Percentiles rank a stretch among this genome's conserved stretches.
Conservation (phyloP, 2,888 invertebrate species). For the Apodemia duryi region DNA sequence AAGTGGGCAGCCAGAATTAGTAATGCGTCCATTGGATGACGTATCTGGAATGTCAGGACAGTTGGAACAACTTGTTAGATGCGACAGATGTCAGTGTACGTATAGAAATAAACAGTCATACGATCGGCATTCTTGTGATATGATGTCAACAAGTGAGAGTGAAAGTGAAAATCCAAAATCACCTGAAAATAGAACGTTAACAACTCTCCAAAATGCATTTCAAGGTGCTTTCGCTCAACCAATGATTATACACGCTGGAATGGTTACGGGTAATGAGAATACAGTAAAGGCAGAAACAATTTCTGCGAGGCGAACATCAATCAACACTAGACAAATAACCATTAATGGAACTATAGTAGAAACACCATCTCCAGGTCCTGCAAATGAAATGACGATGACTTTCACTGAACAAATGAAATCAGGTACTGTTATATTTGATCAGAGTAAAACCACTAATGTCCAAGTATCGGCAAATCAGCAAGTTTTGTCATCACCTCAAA, state of each 20-base stretch:
- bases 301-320: constrained; percentile 69
- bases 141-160: constrained; percentile 89
- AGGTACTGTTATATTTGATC: constrained; percentile 70
- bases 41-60: constrained; percentile 58
- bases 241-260: constrained; percentile 70
- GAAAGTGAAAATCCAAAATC: constrained; percentile 85
- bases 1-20: constrained; percentile 68
- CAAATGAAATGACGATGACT: constrained; percentile 74
- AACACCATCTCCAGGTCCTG: constrained; percentile 73
- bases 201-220: constrained; percentile 73
- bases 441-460: constrained; percentile 66
- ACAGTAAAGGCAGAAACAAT: constrained; percentile 73
- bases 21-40: constrained; percentile 68
- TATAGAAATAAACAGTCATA: constrained; percentile 91
- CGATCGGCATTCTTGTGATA: constrained; percentile 89
- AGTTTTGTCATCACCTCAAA: constrained; percentile 70
- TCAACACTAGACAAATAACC: constrained; percentile 74
- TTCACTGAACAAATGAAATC: constrained; percentile 74
- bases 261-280: constrained; percentile 66
- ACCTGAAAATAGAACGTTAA: constrained; percentile 73
- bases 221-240: constrained; percentile 74
- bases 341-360: constrained; percentile 76
- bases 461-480: constrained; percentile 71
- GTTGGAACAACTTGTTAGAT: constrained; percentile 88
- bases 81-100: constrained; percentile 92